These are phyloP conservation scores for Scelioninae gen. 2 DNA, from an alignment of 2,888 invertebrate genomes.

Conservation along the genomic window DNA sequence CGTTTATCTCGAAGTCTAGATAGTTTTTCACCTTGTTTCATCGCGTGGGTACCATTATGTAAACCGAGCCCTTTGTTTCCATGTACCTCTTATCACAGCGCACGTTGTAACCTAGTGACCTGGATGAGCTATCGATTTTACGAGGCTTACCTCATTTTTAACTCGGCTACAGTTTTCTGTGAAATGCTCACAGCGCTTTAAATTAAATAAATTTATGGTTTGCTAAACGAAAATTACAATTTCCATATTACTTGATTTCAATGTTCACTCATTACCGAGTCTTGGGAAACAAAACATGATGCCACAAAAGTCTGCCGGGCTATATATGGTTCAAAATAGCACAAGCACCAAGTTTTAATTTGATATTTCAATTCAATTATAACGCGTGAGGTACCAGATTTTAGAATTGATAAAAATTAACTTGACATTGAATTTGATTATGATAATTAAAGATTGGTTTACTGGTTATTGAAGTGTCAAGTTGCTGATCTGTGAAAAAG, in stretches of 20 bases:
- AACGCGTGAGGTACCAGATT: too few species aligned
- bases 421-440: too few species aligned
- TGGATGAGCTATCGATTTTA: constrained; percentile 69
- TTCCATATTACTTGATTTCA: not conserved
- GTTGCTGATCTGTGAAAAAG: too few species aligned
- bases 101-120: constrained; percentile 70
- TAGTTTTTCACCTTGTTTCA: constrained; percentile 39
- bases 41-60: constrained; percentile 48
- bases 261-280: not conserved
- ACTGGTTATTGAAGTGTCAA: too few species aligned
- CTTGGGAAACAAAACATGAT: too few species aligned
- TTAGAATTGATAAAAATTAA: too few species aligned
- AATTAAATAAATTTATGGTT: constrained; percentile 36
- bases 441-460: too few species aligned
- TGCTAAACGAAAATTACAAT: constrained; percentile 3
- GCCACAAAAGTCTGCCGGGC: too few species aligned
- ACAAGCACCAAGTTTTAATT: too few species aligned
- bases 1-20: constrained; percentile 28
- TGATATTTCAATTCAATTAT: too few species aligned
- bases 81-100: constrained; percentile 64
- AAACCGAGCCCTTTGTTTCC: constrained; percentile 59
- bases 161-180: constrained; percentile 61
- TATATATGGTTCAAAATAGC: too few species aligned
- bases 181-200: constrained; percentile 32
- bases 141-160: constrained; percentile 64